Evolutionary conservation across 2,888 invertebrate species (phyloP).

Genomic region (Piscicola geometra): DNA sequence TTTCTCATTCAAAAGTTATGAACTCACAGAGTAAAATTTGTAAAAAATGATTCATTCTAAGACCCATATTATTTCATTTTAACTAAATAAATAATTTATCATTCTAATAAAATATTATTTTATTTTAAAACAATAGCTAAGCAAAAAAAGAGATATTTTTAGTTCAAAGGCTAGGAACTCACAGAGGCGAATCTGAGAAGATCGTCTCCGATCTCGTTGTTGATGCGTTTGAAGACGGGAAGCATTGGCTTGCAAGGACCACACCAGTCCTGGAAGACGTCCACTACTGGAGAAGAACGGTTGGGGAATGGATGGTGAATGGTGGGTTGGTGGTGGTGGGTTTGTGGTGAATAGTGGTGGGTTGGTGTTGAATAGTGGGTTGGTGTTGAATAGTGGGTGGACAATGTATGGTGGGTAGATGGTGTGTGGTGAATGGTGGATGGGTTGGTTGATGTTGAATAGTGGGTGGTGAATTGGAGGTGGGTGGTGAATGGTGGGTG

Average conservation of each 20-base stretch:
- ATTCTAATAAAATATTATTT: too few relatives aligned
- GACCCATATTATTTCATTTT: too few relatives aligned
- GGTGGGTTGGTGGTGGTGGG: neutral
- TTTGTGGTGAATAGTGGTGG: neutral
- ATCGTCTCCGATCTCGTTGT: slow-evolving; percentile 80
- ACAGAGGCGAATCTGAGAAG: slow-evolving; percentile 73
- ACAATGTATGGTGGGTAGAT: too few relatives aligned
- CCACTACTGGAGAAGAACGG: slow-evolving; percentile 72
- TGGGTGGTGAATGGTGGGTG: too few relatives aligned
- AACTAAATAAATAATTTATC: too few relatives aligned
- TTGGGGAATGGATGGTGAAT: too few relatives aligned
- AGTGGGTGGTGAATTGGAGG: neutral
- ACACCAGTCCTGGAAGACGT: slow-evolving; percentile 85
- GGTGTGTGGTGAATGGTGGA: neutral
- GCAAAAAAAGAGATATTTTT: too few relatives aligned
- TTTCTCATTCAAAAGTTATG: too few relatives aligned
- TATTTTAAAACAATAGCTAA: too few relatives aligned
- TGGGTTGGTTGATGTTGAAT: neutral
- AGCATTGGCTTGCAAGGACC: slow-evolving; percentile 82
- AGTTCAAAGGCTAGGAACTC: slow-evolving; percentile 48
- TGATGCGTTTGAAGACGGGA: slow-evolving; percentile 75
- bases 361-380: neutral
- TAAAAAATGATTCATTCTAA: too few relatives aligned
- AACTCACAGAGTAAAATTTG: too few relatives aligned
- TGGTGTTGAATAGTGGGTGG: too few relatives aligned